Percentiles rank a stretch among this genome's conserved stretches.
phyloP scores from a whole-genome alignment of 2,113 vertebrate genomes.

The Pontoporia blainvillei region DNA sequence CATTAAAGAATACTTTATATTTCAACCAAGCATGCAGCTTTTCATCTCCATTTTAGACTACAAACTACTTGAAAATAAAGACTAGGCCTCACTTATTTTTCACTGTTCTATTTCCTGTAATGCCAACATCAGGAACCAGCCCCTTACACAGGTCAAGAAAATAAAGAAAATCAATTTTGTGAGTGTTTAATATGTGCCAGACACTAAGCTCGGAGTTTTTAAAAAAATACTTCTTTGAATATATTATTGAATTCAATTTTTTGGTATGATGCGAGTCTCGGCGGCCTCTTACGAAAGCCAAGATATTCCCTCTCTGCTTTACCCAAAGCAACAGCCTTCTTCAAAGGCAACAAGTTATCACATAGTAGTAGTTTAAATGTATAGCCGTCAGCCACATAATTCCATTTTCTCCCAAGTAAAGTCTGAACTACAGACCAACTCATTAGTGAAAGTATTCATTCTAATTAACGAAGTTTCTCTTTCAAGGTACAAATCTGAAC shows the following conservation, averaged over 20 bases:
- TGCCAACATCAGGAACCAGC: background rate
- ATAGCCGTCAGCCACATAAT: background rate
- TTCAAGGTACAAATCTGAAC: constrained; percentile 40
- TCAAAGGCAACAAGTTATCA: background rate
- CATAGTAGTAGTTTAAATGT: background rate
- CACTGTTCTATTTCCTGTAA: background rate
- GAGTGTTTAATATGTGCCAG: background rate
- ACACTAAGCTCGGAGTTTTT: background rate
- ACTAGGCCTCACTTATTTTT: background rate
- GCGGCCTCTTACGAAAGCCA: background rate
- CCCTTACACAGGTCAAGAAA: background rate
- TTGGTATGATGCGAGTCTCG: background rate
- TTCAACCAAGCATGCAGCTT: background rate
- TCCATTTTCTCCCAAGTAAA: background rate
- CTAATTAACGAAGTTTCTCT: constrained; percentile 37
- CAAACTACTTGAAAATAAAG: background rate
- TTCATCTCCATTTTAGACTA: background rate
- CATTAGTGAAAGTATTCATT: background rate
- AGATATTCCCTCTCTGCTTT: background rate
- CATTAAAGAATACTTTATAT: background rate
- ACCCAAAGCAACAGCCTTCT: background rate
- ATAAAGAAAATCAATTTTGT: background rate
- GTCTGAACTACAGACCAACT: background rate
- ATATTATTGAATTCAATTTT: background rate
- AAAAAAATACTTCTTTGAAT: background rate